phyloP scores from a whole-genome alignment of 2,113 vertebrate genomes.

The Rhinolophus sinicus region DNA sequence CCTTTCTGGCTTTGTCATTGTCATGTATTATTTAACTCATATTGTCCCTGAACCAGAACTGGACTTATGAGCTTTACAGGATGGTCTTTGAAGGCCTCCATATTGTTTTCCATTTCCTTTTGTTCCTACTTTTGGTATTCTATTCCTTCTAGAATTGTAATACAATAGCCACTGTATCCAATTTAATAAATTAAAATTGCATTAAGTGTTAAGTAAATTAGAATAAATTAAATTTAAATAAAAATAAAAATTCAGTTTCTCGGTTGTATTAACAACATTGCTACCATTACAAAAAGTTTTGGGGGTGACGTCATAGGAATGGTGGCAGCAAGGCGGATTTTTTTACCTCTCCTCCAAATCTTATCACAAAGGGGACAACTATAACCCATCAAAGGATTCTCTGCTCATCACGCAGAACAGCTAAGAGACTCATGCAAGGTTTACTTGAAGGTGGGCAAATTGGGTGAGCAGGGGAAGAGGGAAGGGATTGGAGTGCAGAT shows the following conservation, averaged over 20 bases:
- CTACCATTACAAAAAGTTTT: background rate
- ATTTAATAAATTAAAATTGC: background rate
- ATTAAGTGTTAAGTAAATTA: background rate
- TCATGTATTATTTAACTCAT: background rate
- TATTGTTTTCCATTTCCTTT: background rate
- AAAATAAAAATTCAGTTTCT: conserved; percentile 16
- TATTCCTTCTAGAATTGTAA: background rate
- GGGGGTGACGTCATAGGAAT: no score
- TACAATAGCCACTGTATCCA: background rate
- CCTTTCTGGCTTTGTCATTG: background rate
- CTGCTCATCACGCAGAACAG: no score
- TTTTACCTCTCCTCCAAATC: no score
- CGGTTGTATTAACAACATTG: background rate
- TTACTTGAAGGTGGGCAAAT: no score
- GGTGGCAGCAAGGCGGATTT: no score
- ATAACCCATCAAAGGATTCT: no score
- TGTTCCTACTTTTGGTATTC: background rate
- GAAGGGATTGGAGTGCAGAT: no score
- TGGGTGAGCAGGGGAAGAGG: no score
- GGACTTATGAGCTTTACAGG: background rate
- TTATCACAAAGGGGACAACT: no score
- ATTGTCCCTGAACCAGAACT: background rate
- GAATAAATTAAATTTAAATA: conserved; percentile 1
- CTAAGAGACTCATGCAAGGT: no score
- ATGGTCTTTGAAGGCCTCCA: background rate